phyloP scores from a whole-genome alignment of 2,113 vertebrate species.

The Menidia beryllina region DNA sequence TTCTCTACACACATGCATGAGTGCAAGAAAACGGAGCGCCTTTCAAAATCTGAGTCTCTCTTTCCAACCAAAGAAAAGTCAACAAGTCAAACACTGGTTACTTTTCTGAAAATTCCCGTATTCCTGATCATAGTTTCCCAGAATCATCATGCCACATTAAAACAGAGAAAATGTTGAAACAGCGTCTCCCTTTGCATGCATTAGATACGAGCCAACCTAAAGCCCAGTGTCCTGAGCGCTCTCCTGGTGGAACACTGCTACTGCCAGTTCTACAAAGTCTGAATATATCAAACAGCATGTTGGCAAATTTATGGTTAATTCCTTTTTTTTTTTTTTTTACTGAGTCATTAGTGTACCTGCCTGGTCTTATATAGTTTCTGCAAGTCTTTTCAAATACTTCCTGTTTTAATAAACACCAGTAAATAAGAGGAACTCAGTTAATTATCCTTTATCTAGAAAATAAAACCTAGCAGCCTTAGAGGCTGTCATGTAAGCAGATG shows the following conservation, averaged over 20 bases:
- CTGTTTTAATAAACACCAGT: too few relatives aligned
- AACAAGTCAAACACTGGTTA: conserved; percentile 74
- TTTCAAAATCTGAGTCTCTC: conserved; percentile 73
- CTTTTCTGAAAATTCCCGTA: conserved; percentile 73
- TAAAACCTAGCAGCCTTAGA: too few relatives aligned
- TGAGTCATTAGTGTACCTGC: too few relatives aligned
- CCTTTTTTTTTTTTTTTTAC: neutral
- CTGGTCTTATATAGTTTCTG: too few relatives aligned
- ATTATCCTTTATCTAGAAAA: too few relatives aligned
- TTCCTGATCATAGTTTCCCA: conserved; percentile 70
- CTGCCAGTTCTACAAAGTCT: conserved; percentile 1
- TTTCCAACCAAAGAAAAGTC: conserved; percentile 77
- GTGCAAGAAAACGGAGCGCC: conserved; percentile 59
- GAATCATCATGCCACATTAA: conserved; percentile 79
- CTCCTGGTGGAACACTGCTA: conserved; percentile 37
- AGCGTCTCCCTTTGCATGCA: conserved; percentile 72
- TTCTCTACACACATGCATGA: conserved; percentile 72
- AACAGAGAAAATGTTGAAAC: conserved; percentile 78
- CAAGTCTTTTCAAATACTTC: too few relatives aligned
- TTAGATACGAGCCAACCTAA: conserved; percentile 64
- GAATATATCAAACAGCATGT: neutral
- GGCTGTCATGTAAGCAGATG: too few relatives aligned
- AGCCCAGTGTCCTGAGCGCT: conserved; percentile 47
- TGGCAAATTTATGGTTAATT: neutral
- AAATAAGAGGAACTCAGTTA: too few relatives aligned